Percentiles rank a stretch among this genome's conserved stretches.
phyloP scores from a whole-genome alignment of 2,888 invertebrate genomes.

The Microctonus hyperodae region DNA sequence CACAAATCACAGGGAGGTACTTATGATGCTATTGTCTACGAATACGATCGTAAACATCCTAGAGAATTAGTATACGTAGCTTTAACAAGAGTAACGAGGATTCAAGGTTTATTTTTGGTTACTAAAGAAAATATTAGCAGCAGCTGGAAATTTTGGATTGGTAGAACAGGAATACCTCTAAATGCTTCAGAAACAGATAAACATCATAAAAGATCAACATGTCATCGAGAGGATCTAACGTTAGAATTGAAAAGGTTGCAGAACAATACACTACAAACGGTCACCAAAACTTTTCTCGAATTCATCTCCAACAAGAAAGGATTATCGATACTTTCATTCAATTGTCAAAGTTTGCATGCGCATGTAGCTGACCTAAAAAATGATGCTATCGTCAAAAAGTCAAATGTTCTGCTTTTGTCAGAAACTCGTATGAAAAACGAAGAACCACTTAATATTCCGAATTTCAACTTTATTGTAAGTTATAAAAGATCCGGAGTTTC shows the following conservation, averaged over 20 bases:
- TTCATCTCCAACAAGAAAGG: constrained; percentile 7
- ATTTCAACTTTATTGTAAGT: constrained; percentile 8
- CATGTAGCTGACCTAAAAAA: constrained; percentile 7
- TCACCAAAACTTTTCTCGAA: background rate
- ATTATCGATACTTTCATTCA: constrained; percentile 2
- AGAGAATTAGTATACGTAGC: too few species aligned
- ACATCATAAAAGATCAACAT: too few species aligned
- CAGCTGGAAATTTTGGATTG: too few species aligned
- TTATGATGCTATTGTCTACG: too few species aligned
- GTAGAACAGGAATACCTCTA: too few species aligned
- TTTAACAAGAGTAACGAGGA: too few species aligned
- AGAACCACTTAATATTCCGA: constrained; percentile 1
- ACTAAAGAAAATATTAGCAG: too few species aligned
- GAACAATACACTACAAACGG: background rate
- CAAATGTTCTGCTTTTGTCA: background rate
- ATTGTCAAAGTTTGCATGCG: background rate
- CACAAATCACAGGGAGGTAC: too few species aligned
- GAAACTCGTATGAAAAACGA: constrained; percentile 9
- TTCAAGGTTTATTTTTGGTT: too few species aligned
- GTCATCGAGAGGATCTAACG: background rate
- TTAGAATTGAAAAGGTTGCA: background rate
- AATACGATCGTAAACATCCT: too few species aligned
- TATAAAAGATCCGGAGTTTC: background rate
- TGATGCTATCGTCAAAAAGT: background rate
- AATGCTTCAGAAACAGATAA: too few species aligned